These are phyloP conservation scores for Idris sp. DNA, from an alignment of 1,140 invertebrate genomes.

Conservation along the genomic window DNA sequence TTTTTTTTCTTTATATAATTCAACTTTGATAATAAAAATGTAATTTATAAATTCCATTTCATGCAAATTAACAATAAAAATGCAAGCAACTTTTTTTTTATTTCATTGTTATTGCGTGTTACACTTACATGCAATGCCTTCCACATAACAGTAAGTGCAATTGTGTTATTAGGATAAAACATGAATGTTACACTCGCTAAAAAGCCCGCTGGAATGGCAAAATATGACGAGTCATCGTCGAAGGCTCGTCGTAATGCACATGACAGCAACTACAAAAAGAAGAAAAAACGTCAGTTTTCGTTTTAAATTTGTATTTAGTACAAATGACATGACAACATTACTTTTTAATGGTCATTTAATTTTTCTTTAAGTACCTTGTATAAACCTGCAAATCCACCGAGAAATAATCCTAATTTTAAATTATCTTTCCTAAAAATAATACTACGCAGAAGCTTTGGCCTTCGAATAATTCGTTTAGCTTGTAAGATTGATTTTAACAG, in stretches of 20 bases:
- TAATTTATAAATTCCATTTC: no score
- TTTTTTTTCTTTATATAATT: no score
- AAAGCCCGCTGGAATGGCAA: constrained; percentile 82
- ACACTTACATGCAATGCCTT: constrained; percentile 82
- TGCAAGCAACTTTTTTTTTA: no score
- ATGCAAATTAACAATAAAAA: no score
- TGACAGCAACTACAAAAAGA: constrained; percentile 79
- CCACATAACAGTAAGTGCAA: constrained; percentile 86
- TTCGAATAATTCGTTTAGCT: constrained; percentile 76
- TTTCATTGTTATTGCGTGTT: not conserved
- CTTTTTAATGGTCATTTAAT: no score
- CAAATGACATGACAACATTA: no score
- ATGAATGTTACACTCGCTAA: constrained; percentile 82
- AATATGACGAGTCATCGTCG: constrained; percentile 80
- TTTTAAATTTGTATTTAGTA: no score
- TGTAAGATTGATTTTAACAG: constrained; percentile 79
- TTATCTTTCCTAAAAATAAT: constrained; percentile 80
- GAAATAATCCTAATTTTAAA: constrained; percentile 81
- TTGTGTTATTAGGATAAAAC: constrained; percentile 83
- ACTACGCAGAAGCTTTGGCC: constrained; percentile 77
- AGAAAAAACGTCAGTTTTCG: constrained; percentile 17
- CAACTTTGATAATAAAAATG: no score
- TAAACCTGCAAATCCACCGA: constrained; percentile 82
- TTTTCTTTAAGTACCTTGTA: constrained; percentile 78
- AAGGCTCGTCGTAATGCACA: constrained; percentile 80